Conservation (phyloP, 2,888 invertebrate species). For the Uloborus plumipes region DNA sequence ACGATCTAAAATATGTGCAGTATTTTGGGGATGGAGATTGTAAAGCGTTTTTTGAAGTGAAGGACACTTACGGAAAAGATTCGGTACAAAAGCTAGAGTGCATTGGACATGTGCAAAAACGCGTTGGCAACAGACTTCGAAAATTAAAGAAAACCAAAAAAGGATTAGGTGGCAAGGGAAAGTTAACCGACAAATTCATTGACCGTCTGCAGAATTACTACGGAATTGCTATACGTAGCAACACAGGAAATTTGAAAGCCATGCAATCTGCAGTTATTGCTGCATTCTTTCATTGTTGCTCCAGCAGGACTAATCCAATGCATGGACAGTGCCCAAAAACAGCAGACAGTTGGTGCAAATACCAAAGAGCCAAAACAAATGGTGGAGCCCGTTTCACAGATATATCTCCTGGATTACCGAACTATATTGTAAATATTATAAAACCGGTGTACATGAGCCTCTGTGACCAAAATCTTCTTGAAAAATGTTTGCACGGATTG, state of each 20-base stretch:
- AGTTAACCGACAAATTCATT: background rate
- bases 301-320: background rate
- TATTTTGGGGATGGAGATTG: too few species aligned
- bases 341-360: conserved; percentile 21
- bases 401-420: conserved; percentile 7
- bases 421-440: background rate
- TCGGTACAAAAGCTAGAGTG: background rate
- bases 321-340: conserved; percentile 25
- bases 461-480: conserved; percentile 15
- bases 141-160: conserved; percentile 13
- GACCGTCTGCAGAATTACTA: conserved; percentile 3
- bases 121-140: background rate
- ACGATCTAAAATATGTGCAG: too few species aligned
- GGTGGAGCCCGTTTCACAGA: background rate
- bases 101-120: background rate
- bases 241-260: too few species aligned
- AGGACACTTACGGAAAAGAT: background rate
- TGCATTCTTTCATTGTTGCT: background rate
- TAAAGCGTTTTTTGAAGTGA: too few species aligned
- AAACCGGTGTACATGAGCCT: conserved; percentile 17
- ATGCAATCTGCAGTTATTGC: too few species aligned
- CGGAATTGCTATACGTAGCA: background rate
- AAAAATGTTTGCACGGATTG: conserved; percentile 21
- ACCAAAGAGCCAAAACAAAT: background rate
- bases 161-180: conserved; percentile 5